Evolutionary conservation across 2,113 vertebrate genomes (phyloP).

Genomic region (Diglossa brunneiventris): DNA sequence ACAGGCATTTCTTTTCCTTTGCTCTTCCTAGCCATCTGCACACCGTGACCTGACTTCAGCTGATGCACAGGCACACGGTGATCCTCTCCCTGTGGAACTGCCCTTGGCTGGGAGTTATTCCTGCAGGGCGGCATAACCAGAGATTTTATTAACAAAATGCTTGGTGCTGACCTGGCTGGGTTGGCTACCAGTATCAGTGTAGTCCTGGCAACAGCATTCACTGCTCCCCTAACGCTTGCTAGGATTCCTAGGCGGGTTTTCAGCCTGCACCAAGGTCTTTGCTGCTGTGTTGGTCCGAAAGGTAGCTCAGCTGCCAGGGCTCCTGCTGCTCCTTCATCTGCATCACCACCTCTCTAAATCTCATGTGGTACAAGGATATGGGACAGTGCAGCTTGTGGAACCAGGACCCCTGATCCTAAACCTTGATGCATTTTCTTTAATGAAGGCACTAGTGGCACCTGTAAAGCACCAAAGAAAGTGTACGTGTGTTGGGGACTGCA

Average conservation of each 20-base stretch:
- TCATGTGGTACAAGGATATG: neutral
- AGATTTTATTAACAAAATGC: neutral
- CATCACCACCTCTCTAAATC: neutral
- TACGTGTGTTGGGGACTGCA: neutral
- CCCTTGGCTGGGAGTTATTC: neutral
- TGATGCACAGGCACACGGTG: fast-evolving
- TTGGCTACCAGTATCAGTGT: neutral
- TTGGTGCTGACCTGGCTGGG: neutral
- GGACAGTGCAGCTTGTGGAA: neutral
- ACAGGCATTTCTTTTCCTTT: neutral
- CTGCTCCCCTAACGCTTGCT: neutral
- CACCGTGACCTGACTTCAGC: neutral
- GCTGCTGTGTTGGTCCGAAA: neutral
- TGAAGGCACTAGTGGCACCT: neutral
- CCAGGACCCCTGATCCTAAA: neutral
- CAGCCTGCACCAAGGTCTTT: neutral
- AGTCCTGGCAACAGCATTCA: neutral
- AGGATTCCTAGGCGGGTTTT: neutral
- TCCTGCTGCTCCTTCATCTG: neutral
- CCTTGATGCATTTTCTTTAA: neutral
- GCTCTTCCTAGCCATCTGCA: neutral
- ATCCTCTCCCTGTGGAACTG: neutral
- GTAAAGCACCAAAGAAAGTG: neutral
- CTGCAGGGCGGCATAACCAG: neutral
- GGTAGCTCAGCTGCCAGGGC: neutral